Evolutionary conservation across 1,140 invertebrate genomes (phyloP), one percentile per base, ranked within the genome.

Genomic region (Trachymyrmex septentrionalis): DNA sequence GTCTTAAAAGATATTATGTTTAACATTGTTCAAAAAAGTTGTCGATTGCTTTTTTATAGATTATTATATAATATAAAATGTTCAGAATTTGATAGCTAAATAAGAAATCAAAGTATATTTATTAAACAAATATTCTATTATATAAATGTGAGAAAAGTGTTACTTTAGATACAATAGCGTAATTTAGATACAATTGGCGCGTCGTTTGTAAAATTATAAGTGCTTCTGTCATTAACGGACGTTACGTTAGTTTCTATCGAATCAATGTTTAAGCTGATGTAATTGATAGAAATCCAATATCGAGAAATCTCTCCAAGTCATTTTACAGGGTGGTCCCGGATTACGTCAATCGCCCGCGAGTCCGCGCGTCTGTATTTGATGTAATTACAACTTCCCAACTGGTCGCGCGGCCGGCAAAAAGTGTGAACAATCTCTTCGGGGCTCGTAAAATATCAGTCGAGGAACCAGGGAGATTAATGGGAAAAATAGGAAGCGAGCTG

Each of bases 401-500:
- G 67, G 50, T 72, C 53, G 85, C 71, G 38, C 44, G 63, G 24
- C 19, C 9, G 3, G 72, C 87, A 89, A 88, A 88, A 88, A 89
- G 61, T 55, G 84, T 85, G 87, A 88, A 86, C 64, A 55, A 80
- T 81, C 76, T 76, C 75, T 75, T 63, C 63, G 76, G 50, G 64
- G 76, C 71, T 86, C 87, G 55, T 89, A 88, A 89, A 89, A 66
- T 77, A 57, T 66, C 55, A 57, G 64, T 14, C 77, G 48, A 64
- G 57, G 55, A 71, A 73, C 44, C 57, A 84, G 50, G 50, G 80
- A 82, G 85, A 86, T 89, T 89, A 88, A 88, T 89, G 88, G 87
- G 55, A 66, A 89, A 89, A 90, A 89, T 86, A 77, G 59, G 87
- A 84, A 87, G n/a, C 86, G 86, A 87, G 87, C 72, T 87, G 86